phyloP scores from a whole-genome alignment of 2,888 invertebrate genomes.

The Pycnomerus fuliginosus region DNA sequence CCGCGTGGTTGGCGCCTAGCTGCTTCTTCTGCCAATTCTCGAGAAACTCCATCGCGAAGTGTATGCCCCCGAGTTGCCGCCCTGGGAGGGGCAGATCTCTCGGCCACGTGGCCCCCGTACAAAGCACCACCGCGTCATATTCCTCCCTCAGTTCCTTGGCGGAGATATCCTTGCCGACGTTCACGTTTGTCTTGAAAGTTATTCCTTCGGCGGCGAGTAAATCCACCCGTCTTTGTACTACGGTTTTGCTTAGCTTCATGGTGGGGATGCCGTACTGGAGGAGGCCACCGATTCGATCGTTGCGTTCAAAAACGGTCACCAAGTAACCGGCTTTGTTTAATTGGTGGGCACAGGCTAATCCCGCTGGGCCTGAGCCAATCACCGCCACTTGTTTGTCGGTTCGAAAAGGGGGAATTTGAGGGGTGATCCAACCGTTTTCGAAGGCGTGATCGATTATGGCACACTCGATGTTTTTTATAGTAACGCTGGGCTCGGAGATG shows the following conservation, averaged over 20 bases:
- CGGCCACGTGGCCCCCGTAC: slow-evolving; percentile 96
- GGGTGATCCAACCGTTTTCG: slow-evolving; percentile 90
- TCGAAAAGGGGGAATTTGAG: slow-evolving; percentile 57
- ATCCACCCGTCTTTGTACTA: slow-evolving; percentile 85
- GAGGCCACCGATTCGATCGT: slow-evolving; percentile 92
- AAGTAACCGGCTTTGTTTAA: slow-evolving; percentile 94
- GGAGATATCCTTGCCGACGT: slow-evolving; percentile 89
- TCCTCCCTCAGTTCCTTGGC: slow-evolving; percentile 67
- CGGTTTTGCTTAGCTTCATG: slow-evolving; percentile 95
- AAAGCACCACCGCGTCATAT: slow-evolving; percentile 83
- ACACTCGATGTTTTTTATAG: slow-evolving; percentile 99
- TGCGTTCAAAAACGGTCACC: slow-evolving; percentile 97
- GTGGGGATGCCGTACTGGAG: slow-evolving; percentile 98
- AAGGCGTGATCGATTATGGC: slow-evolving; percentile 98
- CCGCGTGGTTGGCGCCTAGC: slow-evolving; percentile 61
- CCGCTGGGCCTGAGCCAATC: slow-evolving; percentile 92
- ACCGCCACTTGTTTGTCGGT: slow-evolving; percentile 54
- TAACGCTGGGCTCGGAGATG: slow-evolving; percentile 95
- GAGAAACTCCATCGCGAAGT: slow-evolving; percentile 97
- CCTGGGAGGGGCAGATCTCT: slow-evolving; percentile 83
- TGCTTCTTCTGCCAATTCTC: slow-evolving; percentile 97
- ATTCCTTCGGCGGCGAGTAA: slow-evolving; percentile 85
- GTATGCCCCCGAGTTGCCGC: slow-evolving; percentile 86
- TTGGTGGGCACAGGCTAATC: slow-evolving; percentile 95
- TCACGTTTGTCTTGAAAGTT: slow-evolving; percentile 81